Conservation (phyloP, 2,113 vertebrate species). For the Cephalopholis sonnerati region DNA sequence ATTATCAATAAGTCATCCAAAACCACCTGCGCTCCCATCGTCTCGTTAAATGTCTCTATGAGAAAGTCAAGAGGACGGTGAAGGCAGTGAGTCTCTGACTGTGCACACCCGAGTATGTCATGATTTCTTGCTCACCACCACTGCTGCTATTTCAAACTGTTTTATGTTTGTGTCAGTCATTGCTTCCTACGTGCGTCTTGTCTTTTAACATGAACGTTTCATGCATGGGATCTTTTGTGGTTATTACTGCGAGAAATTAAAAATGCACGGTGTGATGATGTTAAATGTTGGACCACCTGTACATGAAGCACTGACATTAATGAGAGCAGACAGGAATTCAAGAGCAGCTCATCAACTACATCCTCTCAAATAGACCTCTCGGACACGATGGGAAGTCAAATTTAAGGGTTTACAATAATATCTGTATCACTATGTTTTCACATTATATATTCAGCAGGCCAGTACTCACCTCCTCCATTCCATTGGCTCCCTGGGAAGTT, state of each 20-base stretch:
- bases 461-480: slow-evolving; percentile 94
- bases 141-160: background rate
- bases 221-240: background rate
- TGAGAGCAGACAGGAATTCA: background rate
- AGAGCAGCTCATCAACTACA: background rate
- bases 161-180: background rate
- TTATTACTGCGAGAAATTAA: background rate
- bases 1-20: background rate
- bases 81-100: background rate
- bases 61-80: background rate
- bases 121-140: background rate
- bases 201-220: background rate
- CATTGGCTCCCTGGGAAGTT: slow-evolving; percentile 97
- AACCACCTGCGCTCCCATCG: background rate
- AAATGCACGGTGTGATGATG: background rate
- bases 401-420: background rate
- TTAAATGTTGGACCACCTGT: background rate
- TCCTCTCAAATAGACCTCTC: background rate
- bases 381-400: background rate
- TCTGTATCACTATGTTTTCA: background rate
- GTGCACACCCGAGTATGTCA: background rate
- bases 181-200: background rate
- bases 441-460: background rate
- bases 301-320: background rate
- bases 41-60: background rate